A percentile compares a stretch with the other conserved stretches of the same genome.
These are phyloP conservation scores for Drosophila fulvimacula DNA, from an alignment of 2,888 invertebrate species.

Conservation along the genomic window DNA sequence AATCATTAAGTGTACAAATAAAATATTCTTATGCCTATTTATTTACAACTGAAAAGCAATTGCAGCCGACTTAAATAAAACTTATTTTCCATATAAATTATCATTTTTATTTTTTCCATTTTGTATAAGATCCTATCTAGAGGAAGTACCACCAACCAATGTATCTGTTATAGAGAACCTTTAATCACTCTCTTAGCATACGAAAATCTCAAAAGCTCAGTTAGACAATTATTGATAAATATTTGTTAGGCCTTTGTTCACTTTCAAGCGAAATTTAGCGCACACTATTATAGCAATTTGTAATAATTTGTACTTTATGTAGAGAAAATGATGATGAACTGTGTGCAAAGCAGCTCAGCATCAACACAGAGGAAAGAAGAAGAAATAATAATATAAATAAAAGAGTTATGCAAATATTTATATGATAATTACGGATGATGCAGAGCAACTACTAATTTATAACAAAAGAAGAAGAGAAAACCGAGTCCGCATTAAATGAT, in stretches of 20 bases:
- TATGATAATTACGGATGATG: constrained; percentile 73
- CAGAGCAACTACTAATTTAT: constrained; percentile 60
- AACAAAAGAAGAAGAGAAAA: constrained; percentile 30
- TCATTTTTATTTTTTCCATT: constrained; percentile 17
- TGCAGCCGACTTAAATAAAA: constrained; percentile 46
- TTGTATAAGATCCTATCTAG: constrained; percentile 14
- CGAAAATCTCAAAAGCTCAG: not conserved
- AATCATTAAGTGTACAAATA: constrained; percentile 65
- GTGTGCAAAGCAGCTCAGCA: constrained; percentile 44
- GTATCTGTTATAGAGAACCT: not conserved
- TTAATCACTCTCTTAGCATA: constrained; percentile 6
- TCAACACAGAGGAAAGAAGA: constrained; percentile 43
- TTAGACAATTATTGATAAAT: not conserved
- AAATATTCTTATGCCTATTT: constrained; percentile 61
- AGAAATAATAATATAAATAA: constrained; percentile 35
- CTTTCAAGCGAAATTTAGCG: constrained; percentile 2
- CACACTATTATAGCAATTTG: constrained; percentile 34
- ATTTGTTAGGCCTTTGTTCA: not conserved
- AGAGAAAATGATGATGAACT: constrained; percentile 51
- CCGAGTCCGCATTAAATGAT: constrained; percentile 37
- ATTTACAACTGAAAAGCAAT: constrained; percentile 48
- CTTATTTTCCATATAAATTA: constrained; percentile 41
- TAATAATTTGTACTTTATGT: constrained; percentile 50
- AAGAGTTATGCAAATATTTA: constrained; percentile 74
- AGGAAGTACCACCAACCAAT: constrained; percentile 2